Evolutionary conservation across 2,113 vertebrate species (phyloP).

Genomic region (Mustela nigripes): DNA sequence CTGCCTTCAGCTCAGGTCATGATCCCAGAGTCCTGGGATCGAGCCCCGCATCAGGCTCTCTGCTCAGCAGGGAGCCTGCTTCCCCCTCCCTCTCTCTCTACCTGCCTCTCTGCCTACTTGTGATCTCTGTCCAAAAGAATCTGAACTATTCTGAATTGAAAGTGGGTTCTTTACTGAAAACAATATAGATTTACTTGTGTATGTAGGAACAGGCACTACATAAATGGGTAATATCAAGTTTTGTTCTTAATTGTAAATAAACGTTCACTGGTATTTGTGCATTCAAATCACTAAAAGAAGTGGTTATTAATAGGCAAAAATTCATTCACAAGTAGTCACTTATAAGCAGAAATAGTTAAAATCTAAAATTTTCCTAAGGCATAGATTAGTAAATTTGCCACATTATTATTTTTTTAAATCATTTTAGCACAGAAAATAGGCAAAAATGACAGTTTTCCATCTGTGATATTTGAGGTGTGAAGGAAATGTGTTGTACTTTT

Average conservation of each 20-base stretch:
- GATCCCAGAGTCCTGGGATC: no score
- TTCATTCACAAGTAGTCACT: slow-evolving; percentile 52
- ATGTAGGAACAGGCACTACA: background rate
- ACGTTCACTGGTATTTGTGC: background rate
- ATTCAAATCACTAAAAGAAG: slow-evolving; percentile 28
- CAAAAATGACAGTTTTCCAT: slow-evolving; percentile 77
- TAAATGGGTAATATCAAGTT: background rate
- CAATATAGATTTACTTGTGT: background rate
- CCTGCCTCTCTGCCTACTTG: no score
- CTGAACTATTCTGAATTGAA: background rate
- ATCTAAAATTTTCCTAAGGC: slow-evolving; percentile 47
- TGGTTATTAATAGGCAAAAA: background rate
- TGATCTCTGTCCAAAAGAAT: no score
- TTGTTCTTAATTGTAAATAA: background rate
- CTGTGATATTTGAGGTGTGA: slow-evolving; percentile 74
- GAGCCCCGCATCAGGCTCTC: no score
- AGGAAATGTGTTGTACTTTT: slow-evolving; percentile 77
- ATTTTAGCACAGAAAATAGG: slow-evolving; percentile 66
- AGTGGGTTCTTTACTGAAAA: background rate
- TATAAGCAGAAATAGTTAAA: slow-evolving; percentile 8
- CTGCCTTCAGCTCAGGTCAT: no score
- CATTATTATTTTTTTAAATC: background rate
- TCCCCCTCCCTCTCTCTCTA: no score
- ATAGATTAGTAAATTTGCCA: slow-evolving; percentile 63
- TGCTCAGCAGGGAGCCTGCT: no score